phyloP scores from a whole-genome alignment of 2,888 invertebrate genomes.

The Eupithecia vulgata region DNA sequence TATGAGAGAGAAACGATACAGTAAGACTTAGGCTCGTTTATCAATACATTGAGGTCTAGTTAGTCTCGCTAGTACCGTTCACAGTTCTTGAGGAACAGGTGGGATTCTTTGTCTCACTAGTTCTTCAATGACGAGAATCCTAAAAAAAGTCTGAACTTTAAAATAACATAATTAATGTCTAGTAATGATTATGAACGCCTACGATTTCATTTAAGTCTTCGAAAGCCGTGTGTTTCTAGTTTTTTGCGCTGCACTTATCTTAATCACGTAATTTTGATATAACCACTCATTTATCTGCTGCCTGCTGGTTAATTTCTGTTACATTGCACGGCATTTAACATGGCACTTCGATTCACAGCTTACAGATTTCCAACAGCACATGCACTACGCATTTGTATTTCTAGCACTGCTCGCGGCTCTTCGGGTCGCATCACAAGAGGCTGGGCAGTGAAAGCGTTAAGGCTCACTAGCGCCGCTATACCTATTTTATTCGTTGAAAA shows the following conservation, averaged over 20 bases:
- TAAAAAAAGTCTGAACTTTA: background rate
- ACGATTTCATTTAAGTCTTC: conserved; percentile 2
- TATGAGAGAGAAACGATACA: background rate
- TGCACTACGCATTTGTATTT: background rate
- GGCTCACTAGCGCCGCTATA: no score
- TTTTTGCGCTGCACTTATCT: conserved; percentile 28
- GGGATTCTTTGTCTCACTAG: background rate
- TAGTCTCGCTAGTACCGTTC: background rate
- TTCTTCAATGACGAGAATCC: background rate
- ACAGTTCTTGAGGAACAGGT: background rate
- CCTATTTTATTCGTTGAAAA: no score
- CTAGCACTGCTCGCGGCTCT: background rate
- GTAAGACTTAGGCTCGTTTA: background rate
- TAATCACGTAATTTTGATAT: conserved; percentile 33
- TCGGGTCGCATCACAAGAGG: background rate
- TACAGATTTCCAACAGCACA: background rate
- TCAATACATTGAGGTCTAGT: background rate
- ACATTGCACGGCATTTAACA: conserved; percentile 19
- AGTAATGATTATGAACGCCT: background rate
- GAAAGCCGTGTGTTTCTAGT: conserved; percentile 23
- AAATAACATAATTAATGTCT: background rate
- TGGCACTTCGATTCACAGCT: background rate
- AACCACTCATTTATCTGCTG: conserved; percentile 33
- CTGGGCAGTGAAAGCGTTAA: background rate
- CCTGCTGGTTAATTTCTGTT: conserved; percentile 25